A percentile compares a stretch with the other conserved stretches of the same genome.
Evolutionary conservation across 2,113 vertebrate species (phyloP).

Genomic region (Kryptolebias marmoratus): DNA sequence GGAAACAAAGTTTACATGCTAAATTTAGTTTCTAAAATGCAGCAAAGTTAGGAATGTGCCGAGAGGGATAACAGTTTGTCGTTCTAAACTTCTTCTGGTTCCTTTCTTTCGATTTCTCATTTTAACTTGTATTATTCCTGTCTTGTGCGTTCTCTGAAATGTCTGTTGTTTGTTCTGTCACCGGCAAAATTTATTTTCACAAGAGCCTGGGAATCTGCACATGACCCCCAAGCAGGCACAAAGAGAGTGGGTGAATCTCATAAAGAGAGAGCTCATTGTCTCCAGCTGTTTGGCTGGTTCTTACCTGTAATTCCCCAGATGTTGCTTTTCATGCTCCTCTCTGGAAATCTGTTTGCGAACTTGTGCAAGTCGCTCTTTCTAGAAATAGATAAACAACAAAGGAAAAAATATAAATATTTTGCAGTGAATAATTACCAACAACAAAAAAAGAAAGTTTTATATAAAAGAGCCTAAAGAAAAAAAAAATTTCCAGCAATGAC

Average conservation of each 20-base stretch:
- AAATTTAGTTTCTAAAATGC: conserved; percentile 25
- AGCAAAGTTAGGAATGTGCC: conserved; percentile 14
- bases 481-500: conserved; percentile 26
- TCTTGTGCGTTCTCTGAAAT: conserved; percentile 7
- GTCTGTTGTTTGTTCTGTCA: conserved; percentile 25
- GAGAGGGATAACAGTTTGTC: neutral
- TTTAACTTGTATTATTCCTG: conserved; percentile 22
- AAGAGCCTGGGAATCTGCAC: conserved; percentile 38
- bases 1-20: conserved; percentile 12
- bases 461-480: neutral
- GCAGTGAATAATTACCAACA: conserved; percentile 1
- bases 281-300: conserved; percentile 16
- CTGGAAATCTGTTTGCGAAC: conserved; percentile 95
- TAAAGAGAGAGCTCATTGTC: conserved; percentile 1
- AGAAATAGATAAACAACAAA: conserved; percentile 56
- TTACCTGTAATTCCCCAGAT: conserved; percentile 99
- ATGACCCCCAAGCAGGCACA: conserved; percentile 54
- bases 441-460: conserved; percentile 18
- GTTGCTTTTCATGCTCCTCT: conserved; percentile 95
- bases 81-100: conserved; percentile 5
- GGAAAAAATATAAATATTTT: conserved; percentile 20
- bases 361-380: conserved; percentile 96
- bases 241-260: conserved; percentile 16
- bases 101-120: neutral
- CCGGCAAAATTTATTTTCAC: conserved; percentile 42